Evolutionary conservation across 2,113 vertebrate genomes (phyloP), one percentile per base, ranked within the genome.

Genomic region (Zosterops lateralis): DNA sequence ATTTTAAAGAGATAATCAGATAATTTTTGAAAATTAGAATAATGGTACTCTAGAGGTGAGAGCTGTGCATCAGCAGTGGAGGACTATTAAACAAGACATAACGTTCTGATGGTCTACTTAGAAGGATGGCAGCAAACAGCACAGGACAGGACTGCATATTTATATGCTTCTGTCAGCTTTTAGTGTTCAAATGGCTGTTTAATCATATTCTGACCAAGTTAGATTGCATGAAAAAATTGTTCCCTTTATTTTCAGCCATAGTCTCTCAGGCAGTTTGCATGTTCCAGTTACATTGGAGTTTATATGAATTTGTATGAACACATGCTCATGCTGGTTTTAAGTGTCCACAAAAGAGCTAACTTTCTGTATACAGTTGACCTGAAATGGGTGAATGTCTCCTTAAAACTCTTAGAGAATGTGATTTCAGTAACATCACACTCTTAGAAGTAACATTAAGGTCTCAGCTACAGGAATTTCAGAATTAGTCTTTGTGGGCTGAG

Each of bases 21-120:
- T 62, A n/a, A 42, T 42, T 89, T 81, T 66, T 15, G 28, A 50
- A 71, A 81, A 54, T n/a, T 22, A 34, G 14, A 42, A 20, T 67
- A 70, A 20, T 28, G 64, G 15, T 40, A 15, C 42, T 94, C 36
- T 71, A 87, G 73, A 84, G 8, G 11, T 62, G 24, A 73, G 45
- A 65, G 19, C 18, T 73, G 10, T 76, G 40, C 11, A 48, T 72
- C 51, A 38, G 15, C 34, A 42, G 14, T 15, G 17, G 32, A 61
- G 14, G 18, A 31, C 31, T 87, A 6, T 79, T 89, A 57, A 75
- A 57, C 2, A 38, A 67, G 48, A 48, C 3, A 22, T 1, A 0
- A 4, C 57, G 28, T 66, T 84, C 15, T 4, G 1, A 7, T 1
- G 1, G 5, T 51, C 14, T 78, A 0, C 32, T 66, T 67, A 26